These are phyloP conservation scores for Ceratina calcarata DNA, from an alignment of 1,140 invertebrate species.

Conservation along the genomic window DNA sequence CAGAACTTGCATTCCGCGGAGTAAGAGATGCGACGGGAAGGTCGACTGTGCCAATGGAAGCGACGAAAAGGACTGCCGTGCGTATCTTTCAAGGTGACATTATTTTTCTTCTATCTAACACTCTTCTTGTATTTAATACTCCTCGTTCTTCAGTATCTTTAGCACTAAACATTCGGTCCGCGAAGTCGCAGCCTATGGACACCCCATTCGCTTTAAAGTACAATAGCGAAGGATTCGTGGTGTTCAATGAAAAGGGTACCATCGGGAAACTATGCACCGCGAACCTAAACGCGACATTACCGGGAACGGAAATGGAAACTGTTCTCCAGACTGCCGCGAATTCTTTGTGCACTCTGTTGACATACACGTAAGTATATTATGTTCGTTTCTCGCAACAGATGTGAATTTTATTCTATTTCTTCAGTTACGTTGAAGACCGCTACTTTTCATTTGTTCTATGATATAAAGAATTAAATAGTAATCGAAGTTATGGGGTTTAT, in stretches of 20 bases:
- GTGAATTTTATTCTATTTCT: not conserved
- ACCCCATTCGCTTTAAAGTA: slow-evolving; percentile 86
- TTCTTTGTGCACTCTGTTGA: slow-evolving; percentile 88
- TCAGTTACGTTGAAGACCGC: not conserved
- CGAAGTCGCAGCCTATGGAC: slow-evolving; percentile 81
- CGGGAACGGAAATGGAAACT: slow-evolving; percentile 79
- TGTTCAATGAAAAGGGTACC: slow-evolving; percentile 91
- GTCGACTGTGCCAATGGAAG: slow-evolving; percentile 91
- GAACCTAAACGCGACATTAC: slow-evolving; percentile 83
- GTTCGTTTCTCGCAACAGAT: not conserved
- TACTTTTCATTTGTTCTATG: too few species aligned
- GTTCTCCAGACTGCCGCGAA: slow-evolving; percentile 86
- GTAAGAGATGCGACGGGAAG: slow-evolving; percentile 89
- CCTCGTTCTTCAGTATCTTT: slow-evolving; percentile 84
- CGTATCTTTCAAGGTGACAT: slow-evolving; percentile 74
- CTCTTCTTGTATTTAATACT: not conserved
- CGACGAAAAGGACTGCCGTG: slow-evolving; percentile 92
- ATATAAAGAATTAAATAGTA: too few species aligned
- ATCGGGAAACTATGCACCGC: slow-evolving; percentile 90
- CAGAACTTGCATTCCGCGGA: slow-evolving; percentile 85
- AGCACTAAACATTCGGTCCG: slow-evolving; percentile 83
- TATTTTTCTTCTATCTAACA: not conserved
- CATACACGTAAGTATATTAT: slow-evolving; percentile 84
- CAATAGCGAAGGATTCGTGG: slow-evolving; percentile 87
- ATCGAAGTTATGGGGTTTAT: too few species aligned